Evolutionary conservation across 2,113 vertebrate species (phyloP), one percentile per base, ranked within the genome.

Genomic region (Malurus elegans): DNA sequence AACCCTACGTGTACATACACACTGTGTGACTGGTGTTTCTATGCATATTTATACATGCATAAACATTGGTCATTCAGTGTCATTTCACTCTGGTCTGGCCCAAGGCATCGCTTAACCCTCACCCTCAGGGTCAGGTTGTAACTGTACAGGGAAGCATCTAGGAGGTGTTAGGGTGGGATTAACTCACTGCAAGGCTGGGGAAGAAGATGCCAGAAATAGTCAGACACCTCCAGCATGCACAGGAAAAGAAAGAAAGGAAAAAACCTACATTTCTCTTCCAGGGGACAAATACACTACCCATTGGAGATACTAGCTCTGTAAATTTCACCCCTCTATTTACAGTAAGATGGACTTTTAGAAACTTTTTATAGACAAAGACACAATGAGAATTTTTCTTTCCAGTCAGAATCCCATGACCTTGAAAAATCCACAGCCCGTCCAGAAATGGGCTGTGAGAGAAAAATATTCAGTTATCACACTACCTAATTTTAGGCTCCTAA

Each of bases 201-300:
- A 26, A 54, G n/a, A 90, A 62, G 19, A 26, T 8, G 53, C 8
- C 8, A 44, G 26, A 6, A 53, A 18, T 2, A n/a, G 21, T 4
- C 29, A 70, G 16, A 31, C 6, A 58, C 1, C 29, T 57, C 8
- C 7, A 57, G 5, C 8, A 28, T 0, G 14, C 13, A 19, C 5
- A 26, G 25, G 58, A 80, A 51, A 70, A 7, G 7, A 78, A 76
- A 34, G 36, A 36, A 36, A 36, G 36, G 36, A 38, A 38, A 38
- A 38, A 38, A 38, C 36, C 38, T 38, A 38, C 38, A 38, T 38
- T 38, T 38, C 38, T 38, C 38, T 87, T 64, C 19, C 9, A 28
- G 8, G 7, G 31, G 8, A 45, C 6, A 84, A 89, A 70, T 0
- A 2, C 19, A 20, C 2, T 18, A 3, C 45, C 4, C 6, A 5